Conservation (phyloP, 2,888 invertebrate genomes). For the Nephrotoma appendiculata region DNA sequence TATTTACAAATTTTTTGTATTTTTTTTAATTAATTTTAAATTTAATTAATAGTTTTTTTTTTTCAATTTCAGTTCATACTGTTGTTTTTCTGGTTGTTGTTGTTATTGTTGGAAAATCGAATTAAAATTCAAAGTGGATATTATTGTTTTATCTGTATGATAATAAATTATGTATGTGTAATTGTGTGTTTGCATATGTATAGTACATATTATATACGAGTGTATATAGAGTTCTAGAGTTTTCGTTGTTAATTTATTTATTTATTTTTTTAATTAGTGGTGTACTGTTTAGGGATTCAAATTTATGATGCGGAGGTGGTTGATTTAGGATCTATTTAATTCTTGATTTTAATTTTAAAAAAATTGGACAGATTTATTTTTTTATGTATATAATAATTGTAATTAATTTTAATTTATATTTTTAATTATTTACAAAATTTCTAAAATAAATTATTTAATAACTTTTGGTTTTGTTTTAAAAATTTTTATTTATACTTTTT, state of each 20-base stretch:
- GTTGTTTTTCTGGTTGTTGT: neutral
- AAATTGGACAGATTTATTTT: neutral
- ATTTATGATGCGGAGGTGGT: neutral
- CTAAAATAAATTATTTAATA: neutral
- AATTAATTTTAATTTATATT: neutral
- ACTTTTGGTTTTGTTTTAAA: neutral
- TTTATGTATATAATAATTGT: neutral
- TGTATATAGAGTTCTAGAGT: neutral
- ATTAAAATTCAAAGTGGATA: neutral
- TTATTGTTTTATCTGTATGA: neutral
- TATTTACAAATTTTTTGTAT: constrained; percentile 1
- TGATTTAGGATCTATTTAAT: neutral
- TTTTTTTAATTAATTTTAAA: neutral
- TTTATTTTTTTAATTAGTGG: neutral
- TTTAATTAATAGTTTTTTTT: neutral
- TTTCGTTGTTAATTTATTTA: neutral
- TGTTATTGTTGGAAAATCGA: neutral
- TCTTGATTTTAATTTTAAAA: neutral
- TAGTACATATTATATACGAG: neutral
- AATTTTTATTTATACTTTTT: neutral
- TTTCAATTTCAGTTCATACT: neutral
- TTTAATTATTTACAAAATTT: neutral
- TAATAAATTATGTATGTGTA: neutral
- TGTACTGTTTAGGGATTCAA: neutral
- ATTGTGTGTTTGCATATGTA: neutral